Conservation (phyloP, 2,888 invertebrate genomes). For the Blomia tropicalis region DNA sequence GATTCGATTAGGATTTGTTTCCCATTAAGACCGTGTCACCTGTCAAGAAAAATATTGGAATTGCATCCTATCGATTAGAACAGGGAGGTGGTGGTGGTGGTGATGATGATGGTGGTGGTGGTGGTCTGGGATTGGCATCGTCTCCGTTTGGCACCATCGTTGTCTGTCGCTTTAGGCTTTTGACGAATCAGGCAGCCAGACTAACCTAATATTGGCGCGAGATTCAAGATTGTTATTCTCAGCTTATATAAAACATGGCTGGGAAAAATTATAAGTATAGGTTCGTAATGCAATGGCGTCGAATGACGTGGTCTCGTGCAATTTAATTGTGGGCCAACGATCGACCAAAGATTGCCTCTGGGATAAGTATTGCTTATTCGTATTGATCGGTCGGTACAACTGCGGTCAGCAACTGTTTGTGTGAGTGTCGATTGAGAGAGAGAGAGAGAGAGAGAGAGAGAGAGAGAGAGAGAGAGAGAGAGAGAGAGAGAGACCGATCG, state of each 20-base stretch:
- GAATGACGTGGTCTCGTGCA: background rate
- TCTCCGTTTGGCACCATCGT: no score
- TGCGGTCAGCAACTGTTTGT: no score
- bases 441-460: no score
- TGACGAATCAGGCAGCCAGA: background rate
- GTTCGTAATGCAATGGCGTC: constrained; percentile 10
- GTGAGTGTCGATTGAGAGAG: no score
- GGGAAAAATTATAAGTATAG: constrained; percentile 12
- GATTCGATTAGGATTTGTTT: background rate
- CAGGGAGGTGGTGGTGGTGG: no score
- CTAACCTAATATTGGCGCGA: constrained; percentile 10
- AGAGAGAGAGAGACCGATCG: no score
- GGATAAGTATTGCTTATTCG: background rate
- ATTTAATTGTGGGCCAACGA: no score
- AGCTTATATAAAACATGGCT: background rate
- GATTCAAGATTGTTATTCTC: background rate
- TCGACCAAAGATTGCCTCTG: constrained; percentile 1
- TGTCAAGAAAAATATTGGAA: no score
- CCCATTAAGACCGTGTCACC: background rate
- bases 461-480: no score
- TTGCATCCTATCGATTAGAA: no score
- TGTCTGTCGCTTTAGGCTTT: background rate
- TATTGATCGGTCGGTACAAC: background rate
- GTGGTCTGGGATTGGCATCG: no score
- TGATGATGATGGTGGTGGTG: no score